Percentiles rank a stretch among this genome's conserved stretches.
phyloP scores from a whole-genome alignment of 2,113 vertebrate genomes.

The Fregata magnificens region DNA sequence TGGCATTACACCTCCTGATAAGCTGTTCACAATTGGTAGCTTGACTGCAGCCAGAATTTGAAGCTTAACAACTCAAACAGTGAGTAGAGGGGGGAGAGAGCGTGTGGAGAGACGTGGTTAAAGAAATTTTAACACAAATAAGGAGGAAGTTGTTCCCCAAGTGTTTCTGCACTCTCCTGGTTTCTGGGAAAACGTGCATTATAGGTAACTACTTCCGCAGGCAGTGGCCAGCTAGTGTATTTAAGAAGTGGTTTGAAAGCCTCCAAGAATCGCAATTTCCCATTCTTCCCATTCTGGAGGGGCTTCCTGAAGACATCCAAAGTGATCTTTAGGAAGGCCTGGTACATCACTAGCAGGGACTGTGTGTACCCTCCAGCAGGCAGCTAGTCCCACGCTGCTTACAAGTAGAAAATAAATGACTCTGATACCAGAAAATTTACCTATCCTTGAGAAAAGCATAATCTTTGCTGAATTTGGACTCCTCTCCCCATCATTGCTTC shows the following conservation, averaged over 20 bases:
- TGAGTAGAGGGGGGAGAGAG: not conserved
- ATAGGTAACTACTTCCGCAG: not conserved
- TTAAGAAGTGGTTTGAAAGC: not conserved
- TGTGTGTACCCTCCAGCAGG: rapidly evolving
- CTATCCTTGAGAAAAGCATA: not conserved
- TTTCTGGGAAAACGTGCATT: not conserved
- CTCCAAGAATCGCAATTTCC: not conserved
- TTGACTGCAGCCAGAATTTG: not conserved
- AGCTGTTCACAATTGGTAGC: not conserved
- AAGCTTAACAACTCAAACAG: not conserved
- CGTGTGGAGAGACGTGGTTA: not conserved
- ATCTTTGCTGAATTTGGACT: not conserved
- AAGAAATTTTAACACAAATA: not conserved
- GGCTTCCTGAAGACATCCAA: not conserved
- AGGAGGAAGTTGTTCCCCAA: not conserved
- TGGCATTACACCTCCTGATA: not conserved
- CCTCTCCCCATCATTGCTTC: not conserved
- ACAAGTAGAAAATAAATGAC: not conserved
- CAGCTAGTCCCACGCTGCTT: not conserved
- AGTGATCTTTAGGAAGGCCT: not conserved
- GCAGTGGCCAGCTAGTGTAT: not conserved
- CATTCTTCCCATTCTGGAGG: not conserved
- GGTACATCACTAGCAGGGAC: no score
- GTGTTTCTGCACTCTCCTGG: not conserved
- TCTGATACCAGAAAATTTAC: not conserved